Evolutionary conservation across 2,113 vertebrate species (phyloP).

Genomic region (Bufo gargarizans): DNA sequence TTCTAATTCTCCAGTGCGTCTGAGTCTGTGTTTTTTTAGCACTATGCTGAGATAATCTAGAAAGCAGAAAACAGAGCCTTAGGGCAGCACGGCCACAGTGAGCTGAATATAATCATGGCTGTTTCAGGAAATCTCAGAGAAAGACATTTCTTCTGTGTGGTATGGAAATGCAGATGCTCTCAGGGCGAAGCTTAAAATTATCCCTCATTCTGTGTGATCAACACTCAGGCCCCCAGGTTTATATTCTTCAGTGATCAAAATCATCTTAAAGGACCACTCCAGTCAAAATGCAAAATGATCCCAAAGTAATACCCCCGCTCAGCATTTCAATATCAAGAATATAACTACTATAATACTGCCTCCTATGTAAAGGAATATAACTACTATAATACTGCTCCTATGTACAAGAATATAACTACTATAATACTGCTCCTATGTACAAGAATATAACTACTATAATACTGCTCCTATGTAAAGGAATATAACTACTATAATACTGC

Average conservation of each 20-base stretch:
- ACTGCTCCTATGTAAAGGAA: too few relatives aligned
- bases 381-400: background rate
- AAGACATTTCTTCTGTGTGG: slow-evolving; percentile 1
- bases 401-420: background rate
- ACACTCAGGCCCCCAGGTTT: background rate
- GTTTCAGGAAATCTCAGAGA: slow-evolving; percentile 4
- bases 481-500: too few relatives aligned
- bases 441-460: too few relatives aligned
- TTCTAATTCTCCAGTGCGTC: background rate
- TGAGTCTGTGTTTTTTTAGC: background rate
- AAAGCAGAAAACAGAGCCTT: slow-evolving; percentile 14
- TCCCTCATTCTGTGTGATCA: background rate
- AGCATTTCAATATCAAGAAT: too few relatives aligned
- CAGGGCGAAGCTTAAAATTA: background rate
- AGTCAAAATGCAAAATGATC: background rate
- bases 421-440: too few relatives aligned
- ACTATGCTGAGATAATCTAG: slow-evolving; percentile 5
- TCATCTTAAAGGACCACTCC: background rate
- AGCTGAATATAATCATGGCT: slow-evolving; percentile 8
- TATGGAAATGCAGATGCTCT: slow-evolving; percentile 1
- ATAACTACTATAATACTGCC: background rate
- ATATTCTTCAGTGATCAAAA: background rate
- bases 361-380: too few relatives aligned
- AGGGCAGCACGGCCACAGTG: slow-evolving; percentile 5
- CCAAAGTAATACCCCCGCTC: background rate